Percentiles rank a stretch among this genome's conserved stretches.
phyloP scores from a whole-genome alignment of 2,888 invertebrate species.

The Onchidella celtica region DNA sequence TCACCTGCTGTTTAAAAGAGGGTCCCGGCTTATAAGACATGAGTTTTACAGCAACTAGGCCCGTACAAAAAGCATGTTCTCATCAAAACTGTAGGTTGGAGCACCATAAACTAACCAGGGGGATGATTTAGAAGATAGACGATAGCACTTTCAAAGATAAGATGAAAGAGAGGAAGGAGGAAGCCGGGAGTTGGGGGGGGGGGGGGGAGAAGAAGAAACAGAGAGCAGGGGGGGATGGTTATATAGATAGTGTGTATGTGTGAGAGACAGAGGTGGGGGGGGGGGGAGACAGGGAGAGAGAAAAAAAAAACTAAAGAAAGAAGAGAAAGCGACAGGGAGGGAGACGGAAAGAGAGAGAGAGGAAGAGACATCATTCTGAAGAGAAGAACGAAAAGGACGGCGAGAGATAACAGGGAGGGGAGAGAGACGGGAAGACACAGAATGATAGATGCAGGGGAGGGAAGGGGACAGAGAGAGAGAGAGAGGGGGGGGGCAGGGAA shows the following conservation, averaged over 20 bases:
- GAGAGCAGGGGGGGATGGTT: background rate
- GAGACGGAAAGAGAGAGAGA: background rate
- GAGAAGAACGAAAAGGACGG: too few species aligned
- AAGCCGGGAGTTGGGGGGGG: constrained; percentile 27
- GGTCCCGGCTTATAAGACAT: too few species aligned
- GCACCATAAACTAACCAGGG: too few species aligned
- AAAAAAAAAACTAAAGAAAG: background rate
- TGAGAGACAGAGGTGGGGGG: background rate
- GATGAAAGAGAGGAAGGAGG: constrained; percentile 5
- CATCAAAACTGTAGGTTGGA: too few species aligned
- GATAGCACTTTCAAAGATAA: too few species aligned
- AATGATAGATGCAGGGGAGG: background rate
- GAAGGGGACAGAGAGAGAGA: background rate
- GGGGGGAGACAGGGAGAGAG: background rate
- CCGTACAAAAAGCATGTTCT: too few species aligned
- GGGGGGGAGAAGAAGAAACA: background rate
- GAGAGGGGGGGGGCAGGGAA: background rate
- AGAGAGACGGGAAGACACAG: too few species aligned
- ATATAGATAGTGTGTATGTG: background rate
- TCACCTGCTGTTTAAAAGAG: too few species aligned
- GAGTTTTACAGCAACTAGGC: too few species aligned
- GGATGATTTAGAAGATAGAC: too few species aligned
- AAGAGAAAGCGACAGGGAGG: background rate
- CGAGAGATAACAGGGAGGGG: too few species aligned
- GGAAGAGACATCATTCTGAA: too few species aligned